These are phyloP conservation scores for Petroica traversi DNA, from an alignment of 2,113 vertebrate species.

Conservation along the genomic window DNA sequence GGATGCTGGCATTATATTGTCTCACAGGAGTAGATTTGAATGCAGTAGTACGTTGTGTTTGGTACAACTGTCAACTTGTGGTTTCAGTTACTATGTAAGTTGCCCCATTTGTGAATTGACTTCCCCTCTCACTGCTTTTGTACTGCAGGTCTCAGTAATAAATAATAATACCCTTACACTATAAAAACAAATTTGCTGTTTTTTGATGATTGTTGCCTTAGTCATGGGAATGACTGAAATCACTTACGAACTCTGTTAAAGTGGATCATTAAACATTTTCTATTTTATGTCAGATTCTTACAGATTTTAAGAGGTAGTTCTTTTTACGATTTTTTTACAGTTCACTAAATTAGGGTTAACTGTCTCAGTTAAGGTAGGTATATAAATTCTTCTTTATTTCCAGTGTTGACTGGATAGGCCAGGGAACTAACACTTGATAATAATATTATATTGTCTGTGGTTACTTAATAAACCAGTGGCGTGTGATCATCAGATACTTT, in stretches of 20 bases:
- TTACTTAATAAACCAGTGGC: background rate
- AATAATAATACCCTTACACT: background rate
- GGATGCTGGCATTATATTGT: conserved; percentile 40
- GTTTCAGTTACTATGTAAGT: background rate
- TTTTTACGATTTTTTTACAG: background rate
- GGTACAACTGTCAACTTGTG: background rate
- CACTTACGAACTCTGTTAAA: background rate
- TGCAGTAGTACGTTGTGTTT: conserved; percentile 6
- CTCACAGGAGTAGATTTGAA: conserved; percentile 26
- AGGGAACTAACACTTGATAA: background rate
- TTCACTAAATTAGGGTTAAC: background rate
- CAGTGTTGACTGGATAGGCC: background rate
- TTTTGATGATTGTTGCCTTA: background rate
- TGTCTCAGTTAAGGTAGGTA: background rate
- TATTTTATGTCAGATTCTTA: background rate
- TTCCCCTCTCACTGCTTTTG: background rate
- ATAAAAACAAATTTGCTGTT: background rate
- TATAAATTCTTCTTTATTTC: background rate
- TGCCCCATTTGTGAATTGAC: background rate
- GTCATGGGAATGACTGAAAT: background rate
- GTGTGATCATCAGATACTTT: background rate
- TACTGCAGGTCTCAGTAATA: background rate
- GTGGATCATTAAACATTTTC: background rate
- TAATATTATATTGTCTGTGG: background rate
- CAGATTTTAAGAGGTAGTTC: background rate